A percentile compares a stretch with the other conserved stretches of the same genome.
phyloP scores from a whole-genome alignment of 2,797 vertebrate genomes.

The Anguilla anguilla region DNA sequence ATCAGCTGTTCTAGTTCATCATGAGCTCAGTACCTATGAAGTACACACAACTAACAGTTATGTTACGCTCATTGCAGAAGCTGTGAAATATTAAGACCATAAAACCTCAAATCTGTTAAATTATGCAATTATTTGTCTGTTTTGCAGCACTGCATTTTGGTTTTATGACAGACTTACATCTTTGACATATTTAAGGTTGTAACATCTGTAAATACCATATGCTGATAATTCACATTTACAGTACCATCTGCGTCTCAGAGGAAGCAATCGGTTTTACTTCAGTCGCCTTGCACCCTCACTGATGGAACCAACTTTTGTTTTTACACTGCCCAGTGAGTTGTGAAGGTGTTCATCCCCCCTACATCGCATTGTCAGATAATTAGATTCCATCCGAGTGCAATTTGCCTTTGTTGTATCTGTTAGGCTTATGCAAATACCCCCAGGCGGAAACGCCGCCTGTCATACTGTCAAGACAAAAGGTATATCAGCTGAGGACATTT shows the following conservation, averaged over 20 bases:
- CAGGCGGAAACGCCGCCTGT: slow-evolving; percentile 28
- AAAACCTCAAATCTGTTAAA: not conserved
- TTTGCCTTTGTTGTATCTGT: slow-evolving; percentile 38
- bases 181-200: not conserved
- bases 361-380: slow-evolving; percentile 26
- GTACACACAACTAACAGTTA: not conserved
- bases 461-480: slow-evolving; percentile 32
- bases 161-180: not conserved
- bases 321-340: slow-evolving; percentile 16
- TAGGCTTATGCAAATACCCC: slow-evolving; percentile 33
- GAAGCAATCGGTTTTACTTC: not conserved
- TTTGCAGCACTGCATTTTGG: not conserved
- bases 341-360: slow-evolving; percentile 9
- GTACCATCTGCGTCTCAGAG: not conserved
- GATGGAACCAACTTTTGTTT: slow-evolving; percentile 17
- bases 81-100: not conserved
- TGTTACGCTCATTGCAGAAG: not conserved
- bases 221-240: not conserved
- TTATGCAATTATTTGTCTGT: not conserved
- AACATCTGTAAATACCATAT: not conserved
- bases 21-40: not conserved
- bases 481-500: slow-evolving; percentile 21
- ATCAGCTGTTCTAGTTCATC: not conserved
- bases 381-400: slow-evolving; percentile 33
- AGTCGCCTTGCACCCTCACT: not conserved